Evolutionary conservation across 2,797 vertebrate species (phyloP).

Genomic region (Peromyscus eremicus): DNA sequence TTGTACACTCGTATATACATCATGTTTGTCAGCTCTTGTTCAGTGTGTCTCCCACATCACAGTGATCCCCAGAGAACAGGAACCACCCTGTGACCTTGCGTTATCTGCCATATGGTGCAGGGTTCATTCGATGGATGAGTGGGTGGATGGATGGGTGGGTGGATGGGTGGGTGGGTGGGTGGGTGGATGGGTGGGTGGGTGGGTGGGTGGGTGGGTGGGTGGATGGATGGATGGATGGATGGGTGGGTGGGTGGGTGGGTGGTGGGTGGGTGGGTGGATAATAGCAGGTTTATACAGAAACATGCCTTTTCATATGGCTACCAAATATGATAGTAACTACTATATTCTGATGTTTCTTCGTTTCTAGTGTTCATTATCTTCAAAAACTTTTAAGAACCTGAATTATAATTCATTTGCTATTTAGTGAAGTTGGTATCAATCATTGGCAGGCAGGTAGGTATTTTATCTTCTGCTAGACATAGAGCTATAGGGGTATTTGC

Average conservation of each 20-base stretch:
- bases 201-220: background rate
- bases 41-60: background rate
- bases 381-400: slow-evolving; percentile 78
- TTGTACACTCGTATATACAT: background rate
- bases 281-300: background rate
- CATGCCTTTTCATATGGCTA: background rate
- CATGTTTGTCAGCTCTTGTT: background rate
- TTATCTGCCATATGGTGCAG: background rate
- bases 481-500: background rate
- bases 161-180: background rate
- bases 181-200: background rate
- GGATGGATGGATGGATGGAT: background rate
- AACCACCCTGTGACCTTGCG: background rate
- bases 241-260: too few relatives aligned
- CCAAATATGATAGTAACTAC: background rate
- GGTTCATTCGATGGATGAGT: background rate
- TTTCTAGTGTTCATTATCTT: slow-evolving; percentile 78
- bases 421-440: background rate
- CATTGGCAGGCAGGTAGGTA: slow-evolving; percentile 14
- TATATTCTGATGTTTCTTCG: background rate
- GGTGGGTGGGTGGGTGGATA: background rate
- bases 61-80: background rate
- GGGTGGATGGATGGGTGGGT: background rate
- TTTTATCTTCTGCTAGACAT: background rate
- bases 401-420: slow-evolving; percentile 57